Base-by-base conservation (phyloP, 2,888 invertebrate genomes). In the Eretmocerus hayati region DNA sequence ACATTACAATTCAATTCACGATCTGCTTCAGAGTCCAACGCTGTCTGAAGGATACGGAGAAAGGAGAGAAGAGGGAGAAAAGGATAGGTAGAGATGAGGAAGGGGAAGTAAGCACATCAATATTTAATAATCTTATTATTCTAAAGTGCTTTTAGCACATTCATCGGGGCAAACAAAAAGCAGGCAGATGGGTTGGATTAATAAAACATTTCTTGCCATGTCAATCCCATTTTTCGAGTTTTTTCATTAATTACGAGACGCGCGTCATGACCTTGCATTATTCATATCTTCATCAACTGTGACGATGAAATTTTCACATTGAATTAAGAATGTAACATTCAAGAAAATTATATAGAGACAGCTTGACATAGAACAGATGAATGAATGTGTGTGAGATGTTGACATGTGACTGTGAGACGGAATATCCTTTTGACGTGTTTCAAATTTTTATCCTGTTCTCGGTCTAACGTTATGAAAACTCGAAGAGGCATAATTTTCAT, bases 271-370 rank as follows among this genome's bases (percentile, higher is more conserved):
- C 32, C 35, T 42, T 52, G 48, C 45, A 52, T 52, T 42, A 46
- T 52, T 52, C 45, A 48, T 52, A 46, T 36, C 46, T 52, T 48
- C 45, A 52, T 52, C 48, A 45, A 52, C 35, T 31, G 42, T 35
- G 39, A 46, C 30, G 39, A 35, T 42, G 40, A 11, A 48, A 33
- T 46, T 22, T n/a, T n/a, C 16, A 30, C 46, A 43, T 47, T 43
- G 47, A 50, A 50, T 50, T 50, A 50, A 50, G 40, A 39, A 30
- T 50, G 31, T 40, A 46, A 40, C 43, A 47, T 40, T 43, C 43
- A 43, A 11, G 26, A 42, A 50, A 50, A 22, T 50, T 41, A 38
- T 42, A 26, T 20, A 23, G 43, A 37, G 37, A 30, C 13, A 11
- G 23, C 48, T 40, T n/a, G n/a, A n/a, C n/a, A n/a, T n/a, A n/a